Evolutionary conservation across 35 echinoderm and acorn worm species (phyloP), one percentile per base, ranked within the genome.

Genomic region (Ophiothrix spiculata): DNA sequence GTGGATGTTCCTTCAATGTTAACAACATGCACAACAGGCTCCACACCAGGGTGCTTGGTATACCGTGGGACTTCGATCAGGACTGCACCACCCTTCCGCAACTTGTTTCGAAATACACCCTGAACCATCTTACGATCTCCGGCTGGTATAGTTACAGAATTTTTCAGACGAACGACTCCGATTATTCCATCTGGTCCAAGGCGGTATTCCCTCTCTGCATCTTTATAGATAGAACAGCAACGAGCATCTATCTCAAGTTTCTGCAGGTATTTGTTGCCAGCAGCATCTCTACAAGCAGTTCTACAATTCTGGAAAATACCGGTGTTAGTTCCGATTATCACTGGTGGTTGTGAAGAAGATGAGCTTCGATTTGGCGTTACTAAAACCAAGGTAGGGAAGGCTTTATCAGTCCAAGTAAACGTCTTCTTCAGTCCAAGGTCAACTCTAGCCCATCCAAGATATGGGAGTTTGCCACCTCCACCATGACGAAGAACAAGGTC

Each of bases 401-500:
- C 31, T 4, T 78, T 17, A 49, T 35, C 40, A 4, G 87, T 90
- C 31, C 87, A 87, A 31, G 4, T 41, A 35, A 90, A 94, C 0
- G 46, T 19, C 10, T 17, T 31, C 11, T 76, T 16, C 40, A 93
- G 89, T 6, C 77, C 77, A 14, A 90, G 16, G 0, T 41, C 60
- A 0, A 94, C 32, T 1, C 81, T 10, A 32, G 83, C 87, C 69
- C 78, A 94, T 2, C 92, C 83, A 11, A 87, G 45, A 41, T 90
- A 90, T 17, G 92, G 92, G 0, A 94, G 85, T n/a, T 38, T 41
- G 10, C 87, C 92, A 28, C 77, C 87, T 19, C 92, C 87, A 33
- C 92, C 92, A 94, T 90, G 92, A 78, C 92, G 78, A 12, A 94
- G 33, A 0, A 90, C 79, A 11, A 94, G 36, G 41, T 90, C 92